Evolutionary conservation across 30 jellyfish, hydroid and myxozoan genomes (phyloP), one percentile per base, ranked within the genome.

Genomic region (Aurelia aurita): DNA sequence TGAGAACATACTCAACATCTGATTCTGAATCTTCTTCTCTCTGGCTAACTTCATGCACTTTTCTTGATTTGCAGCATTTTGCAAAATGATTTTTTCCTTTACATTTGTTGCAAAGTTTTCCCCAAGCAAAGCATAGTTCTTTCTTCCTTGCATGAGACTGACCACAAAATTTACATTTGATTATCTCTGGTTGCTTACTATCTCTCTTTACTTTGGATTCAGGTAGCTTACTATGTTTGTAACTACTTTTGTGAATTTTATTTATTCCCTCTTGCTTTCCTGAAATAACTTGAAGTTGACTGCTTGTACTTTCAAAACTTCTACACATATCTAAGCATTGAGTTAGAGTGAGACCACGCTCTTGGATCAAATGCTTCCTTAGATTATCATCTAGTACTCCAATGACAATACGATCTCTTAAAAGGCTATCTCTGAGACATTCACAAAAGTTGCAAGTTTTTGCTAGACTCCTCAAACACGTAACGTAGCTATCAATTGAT

Each of bases 21-120:
- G 77, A 65, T 28, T 16, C 77, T 34, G 34, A 21, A 20, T 65
- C 77, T 5, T 65, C 54, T n/a, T 65, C 27, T n/a, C n/a, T n/a
- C 77, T 65, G 77, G 27, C 77, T 65, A 65, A 65, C 77, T 28
- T 65, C 49, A 65, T 65, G 77, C 77, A 65, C 77, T 29, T 20
- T n/a, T 29, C 27, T 65, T 65, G 77, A 65, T 65, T 65, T 65
- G 77, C 77, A 65, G 77, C 77, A 65, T 65, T 12, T 65, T 65
- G 77, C 77, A 65, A 65, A 65, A 65, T 65, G 54, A 65, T 65
- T 65, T 53, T n/a, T 65, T 65, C 54, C 77, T 28, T 65, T 20
- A 65, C 77, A 65, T 28, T 65, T 65, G 54, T 65, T 65, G 77
- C 77, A 65, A 23, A 11, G 19, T 65, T 65, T 65, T 65, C 77